These are phyloP conservation scores for Natator depressus DNA, from an alignment of 2,113 vertebrate genomes.

Conservation along the genomic window DNA sequence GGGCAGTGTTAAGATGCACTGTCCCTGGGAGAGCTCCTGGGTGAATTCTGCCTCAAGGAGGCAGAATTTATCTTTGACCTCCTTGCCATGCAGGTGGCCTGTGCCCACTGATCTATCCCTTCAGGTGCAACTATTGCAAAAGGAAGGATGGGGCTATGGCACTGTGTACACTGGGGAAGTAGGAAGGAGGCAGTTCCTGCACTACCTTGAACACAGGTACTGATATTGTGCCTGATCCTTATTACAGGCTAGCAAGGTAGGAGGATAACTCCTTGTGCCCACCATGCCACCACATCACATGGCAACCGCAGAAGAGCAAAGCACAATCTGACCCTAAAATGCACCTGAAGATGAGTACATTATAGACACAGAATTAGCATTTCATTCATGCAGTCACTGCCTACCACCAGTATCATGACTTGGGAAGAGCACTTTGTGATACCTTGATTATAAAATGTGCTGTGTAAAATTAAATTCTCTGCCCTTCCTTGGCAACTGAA, in stretches of 20 bases:
- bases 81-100: accelerated
- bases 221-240: background rate
- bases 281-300: background rate
- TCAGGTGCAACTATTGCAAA: background rate
- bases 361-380: background rate
- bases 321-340: background rate
- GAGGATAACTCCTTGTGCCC: background rate
- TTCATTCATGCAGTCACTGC: background rate
- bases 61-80: background rate
- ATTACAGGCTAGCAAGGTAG: background rate
- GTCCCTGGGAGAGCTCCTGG: background rate
- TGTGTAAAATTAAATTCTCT: conserved; percentile 53
- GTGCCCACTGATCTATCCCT: background rate
- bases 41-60: background rate
- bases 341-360: background rate
- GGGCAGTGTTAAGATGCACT: background rate
- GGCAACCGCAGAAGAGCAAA: background rate
- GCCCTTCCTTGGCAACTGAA: conserved; percentile 45
- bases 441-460: conserved; percentile 29
- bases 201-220: background rate
- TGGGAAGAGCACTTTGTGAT: conserved; percentile 25
- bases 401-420: background rate
- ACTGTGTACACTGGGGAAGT: background rate
- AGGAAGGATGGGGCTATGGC: background rate
- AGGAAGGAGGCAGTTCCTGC: background rate